Base-by-base conservation (phyloP, 2,888 invertebrate genomes). In the Micoletzkya japonica region DNA sequence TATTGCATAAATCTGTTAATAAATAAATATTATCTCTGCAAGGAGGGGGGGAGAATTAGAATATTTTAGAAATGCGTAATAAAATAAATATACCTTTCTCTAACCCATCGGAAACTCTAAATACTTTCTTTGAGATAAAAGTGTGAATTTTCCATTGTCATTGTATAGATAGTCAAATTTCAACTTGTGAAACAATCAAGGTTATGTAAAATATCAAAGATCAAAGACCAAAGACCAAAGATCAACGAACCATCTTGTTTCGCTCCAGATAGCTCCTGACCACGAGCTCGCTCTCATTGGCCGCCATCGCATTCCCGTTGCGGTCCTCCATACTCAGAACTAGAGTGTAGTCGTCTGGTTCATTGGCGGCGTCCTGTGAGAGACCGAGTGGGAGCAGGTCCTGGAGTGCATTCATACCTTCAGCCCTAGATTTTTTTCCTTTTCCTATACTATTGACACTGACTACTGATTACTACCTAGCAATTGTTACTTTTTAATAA, bases 241-340 rank as follows among this genome's bases (percentile, higher is more conserved):
- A n/a, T n/a, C n/a, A 44, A 44, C 10, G 2, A 26, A 26, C 39
- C 32, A 60, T 44, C 39, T 28, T 26, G 4, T 39, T 39, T 14
- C 17, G 2, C 60, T 60, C 44, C 39, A 60, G 26, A 39, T 30
- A 44, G 44, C 60, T 60, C 28, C 32, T 60, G 60, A 60, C 26
- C 2, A 60, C 60, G 7, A 44, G 39, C 44, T 60, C 39, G 30
- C 14, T 60, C 30, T 60, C 60, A 60, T 60, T 60, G 60, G 44
- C 20, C 20, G 60, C 60, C 60, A 60, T 60, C 28, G 7, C 60
- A 60, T 60, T 60, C 44, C 44, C 60, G 44, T 60, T 60, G 14
- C 60, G 37, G 32, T 60, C 60, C 30, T 60, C 44, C 34, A 60
- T 60, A 26, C 37, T 10, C 17, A 60, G 28, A 32, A 60, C 30